These are phyloP conservation scores for Natator depressus DNA, from an alignment of 2,113 vertebrate genomes.

Conservation along the genomic window DNA sequence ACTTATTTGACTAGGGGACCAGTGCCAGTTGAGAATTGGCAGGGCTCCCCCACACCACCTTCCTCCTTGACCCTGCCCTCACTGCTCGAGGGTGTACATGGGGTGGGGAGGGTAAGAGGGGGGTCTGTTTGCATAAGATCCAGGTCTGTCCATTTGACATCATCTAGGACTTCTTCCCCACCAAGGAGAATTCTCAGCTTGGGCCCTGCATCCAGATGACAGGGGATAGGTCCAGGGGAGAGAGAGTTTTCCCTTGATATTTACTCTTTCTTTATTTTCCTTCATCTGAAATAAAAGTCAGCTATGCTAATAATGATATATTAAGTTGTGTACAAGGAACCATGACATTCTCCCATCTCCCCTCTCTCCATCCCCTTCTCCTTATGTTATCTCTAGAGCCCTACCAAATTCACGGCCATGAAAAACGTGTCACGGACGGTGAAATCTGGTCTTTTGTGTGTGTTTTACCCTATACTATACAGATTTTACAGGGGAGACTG, in stretches of 20 bases:
- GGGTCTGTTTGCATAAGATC: not conserved
- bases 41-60: not conserved
- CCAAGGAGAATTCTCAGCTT: not conserved
- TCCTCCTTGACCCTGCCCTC: not conserved
- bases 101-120: rapidly evolving
- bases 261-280: not conserved
- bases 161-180: not conserved
- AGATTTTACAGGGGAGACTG: too few relatives aligned
- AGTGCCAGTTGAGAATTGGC: not conserved
- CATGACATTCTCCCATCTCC: not conserved
- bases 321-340: not conserved
- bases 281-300: not conserved
- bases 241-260: not conserved
- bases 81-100: not conserved
- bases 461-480: too few relatives aligned
- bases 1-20: not conserved
- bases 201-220: not conserved
- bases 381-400: not conserved
- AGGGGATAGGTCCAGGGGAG: not conserved
- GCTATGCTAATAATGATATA: not conserved
- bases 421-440: too few relatives aligned
- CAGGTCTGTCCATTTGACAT: not conserved
- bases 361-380: not conserved
- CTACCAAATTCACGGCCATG: too few relatives aligned
- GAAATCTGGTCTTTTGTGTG: too few relatives aligned